Conservation (phyloP, 2,113 vertebrate genomes). For the Patagioenas fasciata region DNA sequence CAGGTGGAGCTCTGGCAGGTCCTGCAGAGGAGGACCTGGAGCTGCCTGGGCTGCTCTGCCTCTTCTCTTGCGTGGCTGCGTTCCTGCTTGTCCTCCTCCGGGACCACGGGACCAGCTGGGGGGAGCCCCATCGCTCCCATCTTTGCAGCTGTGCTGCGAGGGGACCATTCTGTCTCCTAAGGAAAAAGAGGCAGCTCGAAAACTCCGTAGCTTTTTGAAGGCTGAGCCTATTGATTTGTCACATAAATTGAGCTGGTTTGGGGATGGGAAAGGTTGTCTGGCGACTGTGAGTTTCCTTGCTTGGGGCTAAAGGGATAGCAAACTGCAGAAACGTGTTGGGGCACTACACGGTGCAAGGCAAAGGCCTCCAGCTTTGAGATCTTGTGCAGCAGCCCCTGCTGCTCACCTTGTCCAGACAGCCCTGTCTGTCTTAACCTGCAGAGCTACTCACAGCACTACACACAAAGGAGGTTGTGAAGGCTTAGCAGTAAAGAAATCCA, state of each 20-base stretch:
- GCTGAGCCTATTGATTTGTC: neutral
- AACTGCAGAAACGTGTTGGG: constrained; percentile 25
- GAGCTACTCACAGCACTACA: neutral
- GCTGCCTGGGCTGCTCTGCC: neutral
- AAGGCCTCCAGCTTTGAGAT: neutral
- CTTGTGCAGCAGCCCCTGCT: neutral
- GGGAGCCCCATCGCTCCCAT: neutral
- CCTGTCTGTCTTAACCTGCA: constrained; percentile 21
- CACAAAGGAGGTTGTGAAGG: neutral
- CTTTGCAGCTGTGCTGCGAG: neutral
- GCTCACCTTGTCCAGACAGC: neutral
- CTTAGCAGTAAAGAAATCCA: neutral
- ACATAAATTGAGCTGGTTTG: neutral
- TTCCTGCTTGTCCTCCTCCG: neutral
- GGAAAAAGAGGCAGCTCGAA: neutral
- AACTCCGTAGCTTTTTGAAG: neutral
- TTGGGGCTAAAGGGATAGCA: constrained; percentile 5
- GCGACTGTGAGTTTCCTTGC: constrained; percentile 31
- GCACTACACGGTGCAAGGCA: neutral
- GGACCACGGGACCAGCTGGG: neutral
- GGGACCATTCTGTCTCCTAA: neutral
- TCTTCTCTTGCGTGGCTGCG: neutral
- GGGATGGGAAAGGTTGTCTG: constrained; percentile 26
- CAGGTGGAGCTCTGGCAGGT: neutral
- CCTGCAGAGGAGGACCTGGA: neutral